These are phyloP conservation scores for Elgaria multicarinata DNA, from an alignment of 2,113 vertebrate species.

Conservation along the genomic window DNA sequence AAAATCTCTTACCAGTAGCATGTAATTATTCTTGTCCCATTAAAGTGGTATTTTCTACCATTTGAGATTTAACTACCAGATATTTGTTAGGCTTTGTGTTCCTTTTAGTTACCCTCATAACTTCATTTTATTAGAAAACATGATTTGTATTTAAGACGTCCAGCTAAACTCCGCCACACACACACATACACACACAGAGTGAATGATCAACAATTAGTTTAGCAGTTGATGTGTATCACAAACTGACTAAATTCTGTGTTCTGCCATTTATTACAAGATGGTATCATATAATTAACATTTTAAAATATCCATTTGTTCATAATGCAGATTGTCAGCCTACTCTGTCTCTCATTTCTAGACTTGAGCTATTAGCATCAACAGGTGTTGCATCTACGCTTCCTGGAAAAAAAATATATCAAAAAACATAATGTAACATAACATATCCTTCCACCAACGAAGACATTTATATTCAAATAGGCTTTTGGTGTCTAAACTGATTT, in stretches of 20 bases:
- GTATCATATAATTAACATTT: background rate
- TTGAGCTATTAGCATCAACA: constrained; percentile 17
- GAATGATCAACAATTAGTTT: constrained; percentile 26
- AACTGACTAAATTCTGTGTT: constrained; percentile 22
- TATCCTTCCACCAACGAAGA: background rate
- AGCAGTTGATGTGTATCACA: constrained; percentile 44
- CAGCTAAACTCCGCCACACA: background rate
- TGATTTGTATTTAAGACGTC: background rate
- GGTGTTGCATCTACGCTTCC: constrained; percentile 5
- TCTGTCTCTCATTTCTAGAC: constrained; percentile 4
- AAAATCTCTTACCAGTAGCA: background rate
- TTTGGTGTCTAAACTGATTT: background rate
- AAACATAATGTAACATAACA: background rate
- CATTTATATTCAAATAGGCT: background rate
- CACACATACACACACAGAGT: constrained; percentile 49
- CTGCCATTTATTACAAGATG: constrained; percentile 30
- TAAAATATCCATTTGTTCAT: constrained; percentile 20
- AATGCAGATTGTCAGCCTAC: constrained; percentile 1
- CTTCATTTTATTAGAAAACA: constrained; percentile 1
- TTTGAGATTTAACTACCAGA: too few species aligned
- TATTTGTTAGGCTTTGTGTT: background rate
- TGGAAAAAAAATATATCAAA: background rate
- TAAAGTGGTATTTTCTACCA: too few species aligned
- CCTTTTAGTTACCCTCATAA: background rate
- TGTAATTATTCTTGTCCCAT: background rate